Percentiles rank a stretch among this genome's conserved stretches.
These are phyloP conservation scores for Theretra japonica DNA, from an alignment of 2,888 invertebrate species.

Conservation along the genomic window DNA sequence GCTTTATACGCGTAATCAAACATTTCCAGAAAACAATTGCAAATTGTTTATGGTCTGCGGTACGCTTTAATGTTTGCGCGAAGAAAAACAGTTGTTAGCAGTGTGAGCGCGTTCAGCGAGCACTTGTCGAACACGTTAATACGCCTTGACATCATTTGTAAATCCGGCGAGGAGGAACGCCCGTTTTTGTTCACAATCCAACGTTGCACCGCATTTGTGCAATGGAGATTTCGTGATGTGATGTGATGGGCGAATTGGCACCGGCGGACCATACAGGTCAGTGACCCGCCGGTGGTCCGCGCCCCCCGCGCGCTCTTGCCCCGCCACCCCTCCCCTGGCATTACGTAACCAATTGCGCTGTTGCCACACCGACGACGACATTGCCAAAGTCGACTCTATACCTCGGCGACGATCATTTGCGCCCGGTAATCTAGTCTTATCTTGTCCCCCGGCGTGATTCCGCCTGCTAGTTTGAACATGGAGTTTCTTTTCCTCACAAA, in stretches of 20 bases:
- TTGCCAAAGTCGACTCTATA: slow-evolving; percentile 68
- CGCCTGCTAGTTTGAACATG: background rate
- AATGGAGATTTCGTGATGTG: slow-evolving; percentile 77
- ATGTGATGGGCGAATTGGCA: slow-evolving; percentile 82
- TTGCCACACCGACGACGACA: slow-evolving; percentile 74
- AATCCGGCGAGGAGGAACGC: slow-evolving; percentile 48
- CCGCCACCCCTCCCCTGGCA: slow-evolving; percentile 39
- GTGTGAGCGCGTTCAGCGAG: slow-evolving; percentile 27
- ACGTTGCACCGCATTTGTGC: slow-evolving; percentile 67
- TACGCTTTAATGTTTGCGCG: slow-evolving; percentile 16
- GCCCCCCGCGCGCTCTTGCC: slow-evolving; percentile 56
- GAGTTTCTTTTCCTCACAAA: background rate
- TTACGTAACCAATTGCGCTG: slow-evolving; percentile 73
- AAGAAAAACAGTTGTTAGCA: slow-evolving; percentile 26
- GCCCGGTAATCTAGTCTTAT: slow-evolving; percentile 61
- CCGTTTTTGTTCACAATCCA: slow-evolving; percentile 55
- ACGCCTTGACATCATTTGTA: slow-evolving; percentile 60
- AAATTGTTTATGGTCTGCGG: slow-evolving; percentile 23
- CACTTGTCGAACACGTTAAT: slow-evolving; percentile 28
- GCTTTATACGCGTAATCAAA: slow-evolving; percentile 26
- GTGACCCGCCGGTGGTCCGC: slow-evolving; percentile 63
- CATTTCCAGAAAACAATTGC: slow-evolving; percentile 20
- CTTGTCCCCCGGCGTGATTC: slow-evolving; percentile 35
- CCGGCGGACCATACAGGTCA: slow-evolving; percentile 78
- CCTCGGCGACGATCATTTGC: slow-evolving; percentile 63